Evolutionary conservation across 2,113 vertebrate species (phyloP).

Genomic region (Nerophis lumbriciformis): DNA sequence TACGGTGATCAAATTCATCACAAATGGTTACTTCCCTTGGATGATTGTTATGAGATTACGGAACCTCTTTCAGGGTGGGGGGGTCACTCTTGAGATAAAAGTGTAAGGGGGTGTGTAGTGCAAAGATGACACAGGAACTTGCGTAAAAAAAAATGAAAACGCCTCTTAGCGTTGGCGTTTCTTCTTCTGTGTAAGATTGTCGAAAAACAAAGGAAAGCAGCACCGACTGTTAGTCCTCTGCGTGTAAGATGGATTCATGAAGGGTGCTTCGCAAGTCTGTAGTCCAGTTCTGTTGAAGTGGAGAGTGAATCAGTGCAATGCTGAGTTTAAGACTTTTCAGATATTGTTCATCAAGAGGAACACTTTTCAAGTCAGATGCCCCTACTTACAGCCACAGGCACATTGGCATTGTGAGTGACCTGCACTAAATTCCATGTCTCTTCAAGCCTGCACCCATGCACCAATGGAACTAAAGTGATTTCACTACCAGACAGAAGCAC

Average conservation of each 20-base stretch:
- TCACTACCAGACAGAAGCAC: conserved; percentile 43
- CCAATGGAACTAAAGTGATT: conserved; percentile 40
- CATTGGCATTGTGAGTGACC: conserved; percentile 50
- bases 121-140: conserved; percentile 68
- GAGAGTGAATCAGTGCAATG: conserved; percentile 62
- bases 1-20: conserved; percentile 32
- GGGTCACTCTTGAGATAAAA: conserved; percentile 34
- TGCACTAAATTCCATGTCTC: conserved; percentile 43
- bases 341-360: conserved; percentile 42
- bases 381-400: conserved; percentile 55
- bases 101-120: conserved; percentile 59
- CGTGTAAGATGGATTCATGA: conserved; percentile 39
- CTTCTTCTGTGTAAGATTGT: conserved; percentile 85
- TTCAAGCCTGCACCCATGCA: conserved; percentile 43
- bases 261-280: conserved; percentile 76
- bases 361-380: conserved; percentile 43
- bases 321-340: conserved; percentile 61
- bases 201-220: conserved; percentile 73
- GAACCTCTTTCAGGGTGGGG: conserved; percentile 20
- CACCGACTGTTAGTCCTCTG: conserved; percentile 67
- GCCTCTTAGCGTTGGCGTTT: conserved; percentile 43
- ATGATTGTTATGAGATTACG: conserved; percentile 45
- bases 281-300: conserved; percentile 68
- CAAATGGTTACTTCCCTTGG: conserved; percentile 21
- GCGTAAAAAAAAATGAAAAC: conserved; percentile 53